These are phyloP conservation scores for Athripsodes cinereus DNA, from an alignment of 2,888 invertebrate species.

Conservation along the genomic window DNA sequence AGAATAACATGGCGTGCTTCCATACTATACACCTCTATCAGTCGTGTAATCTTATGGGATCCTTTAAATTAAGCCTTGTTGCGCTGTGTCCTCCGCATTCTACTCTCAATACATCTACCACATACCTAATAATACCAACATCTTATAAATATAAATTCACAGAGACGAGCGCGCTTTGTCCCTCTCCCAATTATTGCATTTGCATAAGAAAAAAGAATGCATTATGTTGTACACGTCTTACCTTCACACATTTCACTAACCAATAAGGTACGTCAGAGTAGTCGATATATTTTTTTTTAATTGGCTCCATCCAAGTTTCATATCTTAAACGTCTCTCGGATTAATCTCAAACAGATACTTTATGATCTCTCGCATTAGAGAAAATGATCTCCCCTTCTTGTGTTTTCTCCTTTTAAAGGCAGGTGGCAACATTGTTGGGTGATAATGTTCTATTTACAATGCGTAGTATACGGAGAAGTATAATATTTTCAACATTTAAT, in stretches of 20 bases:
- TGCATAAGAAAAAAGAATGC: slow-evolving; percentile 4
- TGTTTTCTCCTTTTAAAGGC: neutral
- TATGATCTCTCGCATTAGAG: neutral
- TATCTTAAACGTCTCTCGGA: slow-evolving; percentile 20
- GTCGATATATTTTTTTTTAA: slow-evolving; percentile 22
- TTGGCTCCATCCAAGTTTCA: slow-evolving; percentile 22
- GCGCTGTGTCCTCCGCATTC: slow-evolving; percentile 14
- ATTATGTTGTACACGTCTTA: neutral
- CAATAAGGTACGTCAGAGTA: slow-evolving; percentile 14
- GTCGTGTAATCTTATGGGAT: slow-evolving; percentile 12
- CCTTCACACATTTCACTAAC: slow-evolving; percentile 4
- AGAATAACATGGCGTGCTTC: slow-evolving; percentile 2
- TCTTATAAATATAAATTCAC: no score
- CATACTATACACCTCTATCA: slow-evolving; percentile 12
- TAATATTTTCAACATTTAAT: no score
- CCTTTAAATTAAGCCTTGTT: slow-evolving; percentile 20
- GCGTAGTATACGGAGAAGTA: no score
- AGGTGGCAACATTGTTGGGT: neutral
- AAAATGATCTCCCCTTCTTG: neutral
- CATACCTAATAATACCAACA: neutral
- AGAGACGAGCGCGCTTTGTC: slow-evolving; percentile 3
- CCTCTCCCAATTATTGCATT: slow-evolving; percentile 1
- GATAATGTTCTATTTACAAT: no score
- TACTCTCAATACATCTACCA: neutral
- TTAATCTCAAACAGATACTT: slow-evolving; percentile 14